Percentiles rank a stretch among this genome's conserved stretches.
Evolutionary conservation across 2,888 invertebrate species (phyloP).

Genomic region (Ormyrus thymus): DNA sequence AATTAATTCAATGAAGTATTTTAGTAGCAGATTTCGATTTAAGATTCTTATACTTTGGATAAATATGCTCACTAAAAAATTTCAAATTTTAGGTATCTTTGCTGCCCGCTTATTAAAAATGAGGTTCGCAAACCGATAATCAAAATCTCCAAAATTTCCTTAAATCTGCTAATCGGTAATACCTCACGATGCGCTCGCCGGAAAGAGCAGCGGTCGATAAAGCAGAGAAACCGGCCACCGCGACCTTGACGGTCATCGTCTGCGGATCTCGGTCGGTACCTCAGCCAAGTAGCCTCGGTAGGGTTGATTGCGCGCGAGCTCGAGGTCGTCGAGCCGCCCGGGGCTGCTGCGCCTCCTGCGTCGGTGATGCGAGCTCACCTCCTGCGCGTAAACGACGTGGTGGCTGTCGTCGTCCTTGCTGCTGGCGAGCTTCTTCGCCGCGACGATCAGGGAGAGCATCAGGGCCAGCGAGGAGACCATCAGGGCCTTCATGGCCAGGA

Average conservation of each 20-base stretch:
- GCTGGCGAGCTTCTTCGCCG: constrained; percentile 83
- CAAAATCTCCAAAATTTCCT: too few relatives aligned
- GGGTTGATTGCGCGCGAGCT: not conserved
- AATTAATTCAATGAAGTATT: too few relatives aligned
- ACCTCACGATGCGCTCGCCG: too few relatives aligned
- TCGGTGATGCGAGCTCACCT: constrained; percentile 76
- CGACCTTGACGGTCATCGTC: not conserved
- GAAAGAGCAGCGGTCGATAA: constrained; percentile 20
- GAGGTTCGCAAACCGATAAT: too few relatives aligned
- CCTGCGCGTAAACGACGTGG: constrained; percentile 79
- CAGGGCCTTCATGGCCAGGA: constrained; percentile 86
- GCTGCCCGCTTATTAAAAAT: too few relatives aligned
- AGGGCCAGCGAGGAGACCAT: constrained; percentile 84
- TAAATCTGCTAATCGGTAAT: too few relatives aligned
- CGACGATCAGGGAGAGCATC: constrained; percentile 85
- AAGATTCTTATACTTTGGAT: too few relatives aligned
- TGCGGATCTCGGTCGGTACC: constrained; percentile 20
- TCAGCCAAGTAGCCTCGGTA: constrained; percentile 31
- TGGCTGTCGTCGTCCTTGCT: constrained; percentile 78
- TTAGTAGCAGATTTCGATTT: too few relatives aligned
- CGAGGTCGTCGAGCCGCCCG: too few relatives aligned
- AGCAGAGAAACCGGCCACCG: not conserved
- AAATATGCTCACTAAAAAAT: too few relatives aligned
- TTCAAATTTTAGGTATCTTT: too few relatives aligned
- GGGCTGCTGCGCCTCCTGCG: constrained; percentile 33